Percentiles rank a stretch among this genome's conserved stretches.
Conservation (phyloP, 2,797 vertebrate species). For the Agapornis canus region DNA sequence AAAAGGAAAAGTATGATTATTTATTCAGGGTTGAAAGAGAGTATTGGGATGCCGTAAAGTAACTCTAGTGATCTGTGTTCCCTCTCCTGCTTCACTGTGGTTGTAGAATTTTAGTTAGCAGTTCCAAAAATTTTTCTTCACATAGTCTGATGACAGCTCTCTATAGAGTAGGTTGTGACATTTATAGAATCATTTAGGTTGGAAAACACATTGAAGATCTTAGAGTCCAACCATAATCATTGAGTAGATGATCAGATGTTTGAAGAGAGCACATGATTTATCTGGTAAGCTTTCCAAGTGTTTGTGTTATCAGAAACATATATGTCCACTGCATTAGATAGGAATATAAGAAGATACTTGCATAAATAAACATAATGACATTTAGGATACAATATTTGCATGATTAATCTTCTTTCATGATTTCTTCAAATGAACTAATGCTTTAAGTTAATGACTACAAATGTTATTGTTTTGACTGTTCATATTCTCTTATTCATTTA, state of each 20-base stretch:
- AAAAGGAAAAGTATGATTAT: neutral
- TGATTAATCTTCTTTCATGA: neutral
- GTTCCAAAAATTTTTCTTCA: neutral
- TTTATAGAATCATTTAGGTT: neutral
- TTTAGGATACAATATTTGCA: neutral
- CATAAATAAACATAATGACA: neutral
- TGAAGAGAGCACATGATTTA: neutral
- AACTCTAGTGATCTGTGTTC: neutral
- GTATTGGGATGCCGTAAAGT: neutral
- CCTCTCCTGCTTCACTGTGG: neutral
- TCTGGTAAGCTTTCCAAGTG: neutral
- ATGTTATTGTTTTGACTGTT: neutral
- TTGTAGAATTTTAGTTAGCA: neutral
- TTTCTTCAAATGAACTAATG: neutral
- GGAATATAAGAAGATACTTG: neutral
- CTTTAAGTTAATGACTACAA: neutral
- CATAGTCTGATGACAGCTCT: neutral
- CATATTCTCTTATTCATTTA: neutral
- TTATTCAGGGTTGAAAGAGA: neutral
- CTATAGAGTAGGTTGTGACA: neutral
- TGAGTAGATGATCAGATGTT: neutral
- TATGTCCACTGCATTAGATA: neutral
- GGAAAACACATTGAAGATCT: neutral
- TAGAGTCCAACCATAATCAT: neutral
- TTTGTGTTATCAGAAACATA: neutral